Evolutionary conservation across 2,113 vertebrate genomes (phyloP).

Genomic region (Porphyrio hochstetteri): DNA sequence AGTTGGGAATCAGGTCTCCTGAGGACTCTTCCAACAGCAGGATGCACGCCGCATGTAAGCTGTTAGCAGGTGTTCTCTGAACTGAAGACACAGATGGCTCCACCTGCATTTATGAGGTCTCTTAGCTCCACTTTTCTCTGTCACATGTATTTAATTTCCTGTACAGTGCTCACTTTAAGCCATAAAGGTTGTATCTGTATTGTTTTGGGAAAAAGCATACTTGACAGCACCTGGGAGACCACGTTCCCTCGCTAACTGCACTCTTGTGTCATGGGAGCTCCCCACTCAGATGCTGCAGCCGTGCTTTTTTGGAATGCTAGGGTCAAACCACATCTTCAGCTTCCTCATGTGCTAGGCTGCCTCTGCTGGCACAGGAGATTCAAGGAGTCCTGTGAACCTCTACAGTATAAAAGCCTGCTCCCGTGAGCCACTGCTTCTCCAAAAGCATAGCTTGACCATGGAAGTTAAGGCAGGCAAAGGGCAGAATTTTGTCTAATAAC

Average conservation of each 20-base stretch:
- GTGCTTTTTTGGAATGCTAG: neutral
- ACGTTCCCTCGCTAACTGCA: neutral
- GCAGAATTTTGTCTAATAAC: neutral
- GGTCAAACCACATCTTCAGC: neutral
- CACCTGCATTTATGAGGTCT: slow-evolving; percentile 22
- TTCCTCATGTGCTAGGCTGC: neutral
- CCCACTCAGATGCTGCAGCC: neutral
- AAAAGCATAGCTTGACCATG: neutral
- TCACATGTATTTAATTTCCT: slow-evolving; percentile 61
- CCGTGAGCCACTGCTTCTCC: neutral
- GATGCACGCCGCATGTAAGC: neutral
- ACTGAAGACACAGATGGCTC: slow-evolving; percentile 36
- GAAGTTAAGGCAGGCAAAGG: neutral
- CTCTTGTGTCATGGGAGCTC: neutral
- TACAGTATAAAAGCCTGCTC: neutral
- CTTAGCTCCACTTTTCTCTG: slow-evolving; percentile 6
- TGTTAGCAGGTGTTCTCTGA: slow-evolving; percentile 59
- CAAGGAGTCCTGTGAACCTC: neutral
- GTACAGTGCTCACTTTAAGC: neutral
- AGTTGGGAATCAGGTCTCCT: slow-evolving; percentile 20
- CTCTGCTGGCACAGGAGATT: neutral
- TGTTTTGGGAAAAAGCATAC: slow-evolving; percentile 10
- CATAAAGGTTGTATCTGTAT: neutral
- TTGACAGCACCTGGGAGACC: slow-evolving; percentile 5
- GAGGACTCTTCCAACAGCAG: slow-evolving; percentile 32